These are phyloP conservation scores for Neelides sp. DNA, from an alignment of 1,140 invertebrate genomes.

Conservation along the genomic window DNA sequence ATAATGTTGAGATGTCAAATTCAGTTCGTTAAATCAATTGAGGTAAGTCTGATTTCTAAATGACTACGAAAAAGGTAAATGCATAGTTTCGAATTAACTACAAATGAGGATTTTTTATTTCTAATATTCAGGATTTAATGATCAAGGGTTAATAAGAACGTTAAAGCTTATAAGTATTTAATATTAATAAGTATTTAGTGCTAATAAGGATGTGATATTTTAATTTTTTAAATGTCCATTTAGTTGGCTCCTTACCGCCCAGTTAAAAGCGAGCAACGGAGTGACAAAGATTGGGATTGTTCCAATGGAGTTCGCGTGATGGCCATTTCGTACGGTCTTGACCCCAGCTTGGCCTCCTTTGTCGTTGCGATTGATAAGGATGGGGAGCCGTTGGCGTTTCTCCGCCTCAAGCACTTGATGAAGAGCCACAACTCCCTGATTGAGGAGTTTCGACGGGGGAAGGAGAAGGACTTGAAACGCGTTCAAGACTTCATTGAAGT, in stretches of 20 bases:
- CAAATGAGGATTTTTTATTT: not conserved
- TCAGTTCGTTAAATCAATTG: conserved; percentile 43
- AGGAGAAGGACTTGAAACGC: conserved; percentile 42
- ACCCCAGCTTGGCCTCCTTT: conserved; percentile 42
- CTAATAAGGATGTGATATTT: not conserved
- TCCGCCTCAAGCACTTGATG: conserved; percentile 68
- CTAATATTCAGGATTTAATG: no score
- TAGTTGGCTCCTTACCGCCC: conserved; percentile 40
- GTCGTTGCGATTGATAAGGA: conserved; percentile 44
- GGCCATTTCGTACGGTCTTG: conserved; percentile 41
- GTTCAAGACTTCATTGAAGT: conserved; percentile 43
- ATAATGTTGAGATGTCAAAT: conserved; percentile 41
- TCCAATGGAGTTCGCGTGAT: conserved; percentile 44
- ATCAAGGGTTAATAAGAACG: no score
- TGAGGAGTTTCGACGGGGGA: conserved; percentile 54
- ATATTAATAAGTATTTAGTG: not conserved
- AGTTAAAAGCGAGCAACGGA: conserved; percentile 39
- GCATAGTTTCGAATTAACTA: not conserved
- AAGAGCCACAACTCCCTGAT: conserved; percentile 64
- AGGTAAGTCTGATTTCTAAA: conserved; percentile 29
- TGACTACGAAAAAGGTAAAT: no score
- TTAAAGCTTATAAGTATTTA: no score
- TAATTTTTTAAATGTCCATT: not conserved
- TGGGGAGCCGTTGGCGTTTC: conserved; percentile 65
- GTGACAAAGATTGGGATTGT: conserved; percentile 42